These are phyloP conservation scores for Oryctes rhinoceros DNA, from an alignment of 1,140 invertebrate species.

Conservation along the genomic window DNA sequence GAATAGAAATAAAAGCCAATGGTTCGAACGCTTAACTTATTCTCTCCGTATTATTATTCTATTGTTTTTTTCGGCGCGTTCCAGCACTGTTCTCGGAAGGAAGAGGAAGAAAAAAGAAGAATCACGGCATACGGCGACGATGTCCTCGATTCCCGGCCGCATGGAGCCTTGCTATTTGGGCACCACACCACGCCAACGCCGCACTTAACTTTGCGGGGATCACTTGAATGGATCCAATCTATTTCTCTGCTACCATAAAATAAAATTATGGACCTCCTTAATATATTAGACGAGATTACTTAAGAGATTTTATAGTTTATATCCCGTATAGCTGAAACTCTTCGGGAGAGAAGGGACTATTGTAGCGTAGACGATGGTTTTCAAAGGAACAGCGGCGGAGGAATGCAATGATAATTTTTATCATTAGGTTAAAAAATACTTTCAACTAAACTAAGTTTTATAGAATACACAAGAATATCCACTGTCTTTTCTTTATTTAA, in stretches of 20 bases:
- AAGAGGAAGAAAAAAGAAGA: neutral
- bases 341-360: too few relatives aligned
- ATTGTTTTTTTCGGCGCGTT: neutral
- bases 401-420: too few relatives aligned
- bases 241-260: constrained; percentile 50
- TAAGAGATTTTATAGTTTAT: constrained; percentile 51
- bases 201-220: constrained; percentile 48
- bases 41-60: constrained; percentile 37
- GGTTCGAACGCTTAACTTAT: constrained; percentile 48
- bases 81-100: neutral
- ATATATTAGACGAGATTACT: constrained; percentile 51
- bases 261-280: constrained; percentile 52
- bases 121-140: too few relatives aligned
- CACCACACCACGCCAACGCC: too few relatives aligned
- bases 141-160: too few relatives aligned
- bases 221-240: constrained; percentile 53
- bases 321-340: neutral
- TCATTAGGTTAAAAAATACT: too few relatives aligned
- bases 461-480: too few relatives aligned
- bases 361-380: too few relatives aligned
- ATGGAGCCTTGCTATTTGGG: neutral
- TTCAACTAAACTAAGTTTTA: too few relatives aligned
- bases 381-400: too few relatives aligned
- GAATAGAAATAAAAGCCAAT: constrained; percentile 53
- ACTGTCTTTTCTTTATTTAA: too few relatives aligned